Conservation (phyloP, 2,113 vertebrate genomes). For the Rhinolophus sinicus region DNA sequence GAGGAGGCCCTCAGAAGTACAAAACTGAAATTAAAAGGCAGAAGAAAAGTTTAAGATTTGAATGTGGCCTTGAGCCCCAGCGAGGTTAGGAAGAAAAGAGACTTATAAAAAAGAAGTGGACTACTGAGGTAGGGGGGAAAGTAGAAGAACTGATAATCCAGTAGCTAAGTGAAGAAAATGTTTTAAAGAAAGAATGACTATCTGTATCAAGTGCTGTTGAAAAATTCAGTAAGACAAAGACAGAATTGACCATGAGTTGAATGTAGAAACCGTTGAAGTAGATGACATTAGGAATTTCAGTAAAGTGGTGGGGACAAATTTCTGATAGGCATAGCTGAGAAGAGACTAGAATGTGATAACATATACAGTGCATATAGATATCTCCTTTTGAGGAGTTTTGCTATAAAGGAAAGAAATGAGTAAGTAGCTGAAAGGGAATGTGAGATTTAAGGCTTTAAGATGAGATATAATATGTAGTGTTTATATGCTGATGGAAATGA, state of each 20-base stretch:
- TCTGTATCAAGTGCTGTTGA: neutral
- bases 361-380: neutral
- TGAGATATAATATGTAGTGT: neutral
- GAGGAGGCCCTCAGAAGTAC: neutral
- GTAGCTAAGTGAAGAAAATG: neutral
- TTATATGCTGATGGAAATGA: neutral
- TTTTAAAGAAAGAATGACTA: neutral
- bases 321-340: too few relatives aligned
- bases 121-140: neutral
- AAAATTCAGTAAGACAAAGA: neutral
- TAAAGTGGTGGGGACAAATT: neutral
- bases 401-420: neutral
- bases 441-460: neutral
- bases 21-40: neutral
- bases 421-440: neutral
- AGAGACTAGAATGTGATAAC: neutral
- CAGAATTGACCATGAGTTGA: neutral
- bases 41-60: neutral
- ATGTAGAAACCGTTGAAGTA: neutral
- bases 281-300: neutral
- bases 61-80: neutral
- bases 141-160: neutral
- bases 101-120: neutral
- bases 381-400: neutral
- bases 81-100: neutral